Evolutionary conservation across 2,113 vertebrate species (phyloP), one percentile per base, ranked within the genome.

Genomic region (Tetrao urogallus): DNA sequence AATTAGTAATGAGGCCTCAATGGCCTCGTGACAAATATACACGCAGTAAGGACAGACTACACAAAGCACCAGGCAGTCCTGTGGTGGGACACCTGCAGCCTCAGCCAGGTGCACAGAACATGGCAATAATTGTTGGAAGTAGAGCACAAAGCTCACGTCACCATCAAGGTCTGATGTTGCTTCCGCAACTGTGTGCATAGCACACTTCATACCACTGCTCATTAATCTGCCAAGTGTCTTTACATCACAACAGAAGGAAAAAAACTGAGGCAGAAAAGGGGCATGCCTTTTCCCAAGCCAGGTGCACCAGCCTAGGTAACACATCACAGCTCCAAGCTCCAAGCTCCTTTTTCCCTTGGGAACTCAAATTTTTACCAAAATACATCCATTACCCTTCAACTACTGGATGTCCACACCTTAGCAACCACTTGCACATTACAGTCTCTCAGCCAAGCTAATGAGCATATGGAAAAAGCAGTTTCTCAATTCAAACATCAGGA

Each of bases 31-130:
- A 86, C 38, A 56, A 66, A 36, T 1, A 21, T 48, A 48, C 4
- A 8, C 19, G 4, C 45, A 40, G 3, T 8, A 61, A 34, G 2
- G 47, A 21, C 15, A 60, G 43, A 30, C 4, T 11, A 40, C n/a
- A 34, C 0, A 1, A 48, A 45, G 34, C 56, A 48, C 0, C 1
- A 54, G 40, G 20, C 34, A 32, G 25, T 50, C 61, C 65, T 0
- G 2, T 36, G 47, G 32, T 8, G 2, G 11, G 30, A 25, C 21
- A 52, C 27, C 40, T 9, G 13, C 36, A 70, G 8, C 32, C 38
- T 71, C 54, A 42, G 13, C 28, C 0, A 0, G 25, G 12, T 54
- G 3, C 2, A 27, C 27, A 60, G 50, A 24, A 19, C 40, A 61
- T 4, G 6, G 4, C 42, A 67, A 25, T 17, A 78, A 43, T 10